These are phyloP conservation scores for Drosophila borborema DNA, from an alignment of 2,888 invertebrate genomes.

Conservation along the genomic window DNA sequence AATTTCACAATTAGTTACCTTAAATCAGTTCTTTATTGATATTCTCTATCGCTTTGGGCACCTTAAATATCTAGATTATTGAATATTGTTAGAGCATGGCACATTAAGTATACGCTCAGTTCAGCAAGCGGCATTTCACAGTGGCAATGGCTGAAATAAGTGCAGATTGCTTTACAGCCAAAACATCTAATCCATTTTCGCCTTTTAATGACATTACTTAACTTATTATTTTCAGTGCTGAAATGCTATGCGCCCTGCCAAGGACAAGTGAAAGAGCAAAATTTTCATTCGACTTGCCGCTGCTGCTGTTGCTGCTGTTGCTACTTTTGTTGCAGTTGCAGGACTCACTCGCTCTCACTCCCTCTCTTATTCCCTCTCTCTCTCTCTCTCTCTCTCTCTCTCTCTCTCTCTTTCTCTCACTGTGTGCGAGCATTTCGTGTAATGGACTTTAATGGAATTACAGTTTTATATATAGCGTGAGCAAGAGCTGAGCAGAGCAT, in stretches of 20 bases:
- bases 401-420: conserved; percentile 10
- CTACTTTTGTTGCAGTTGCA: conserved; percentile 25
- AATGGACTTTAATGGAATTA: conserved; percentile 81
- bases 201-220: conserved; percentile 78
- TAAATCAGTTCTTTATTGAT: background rate
- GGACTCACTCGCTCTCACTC: conserved; percentile 5
- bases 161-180: conserved; percentile 31
- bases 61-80: background rate
- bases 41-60: no score
- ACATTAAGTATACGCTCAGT: conserved; percentile 16
- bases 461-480: conserved; percentile 66
- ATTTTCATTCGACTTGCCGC: conserved; percentile 51
- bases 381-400: background rate
- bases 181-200: conserved; percentile 72
- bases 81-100: background rate
- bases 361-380: background rate
- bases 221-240: conserved; percentile 77
- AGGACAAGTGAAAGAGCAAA: conserved; percentile 63
- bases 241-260: conserved; percentile 65
- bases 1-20: background rate
- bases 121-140: background rate
- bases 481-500: conserved; percentile 9
- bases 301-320: conserved; percentile 30
- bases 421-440: conserved; percentile 67
- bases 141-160: conserved; percentile 17